phyloP scores from a whole-genome alignment of 2,888 invertebrate species.

The Gymnocheta viridis region DNA sequence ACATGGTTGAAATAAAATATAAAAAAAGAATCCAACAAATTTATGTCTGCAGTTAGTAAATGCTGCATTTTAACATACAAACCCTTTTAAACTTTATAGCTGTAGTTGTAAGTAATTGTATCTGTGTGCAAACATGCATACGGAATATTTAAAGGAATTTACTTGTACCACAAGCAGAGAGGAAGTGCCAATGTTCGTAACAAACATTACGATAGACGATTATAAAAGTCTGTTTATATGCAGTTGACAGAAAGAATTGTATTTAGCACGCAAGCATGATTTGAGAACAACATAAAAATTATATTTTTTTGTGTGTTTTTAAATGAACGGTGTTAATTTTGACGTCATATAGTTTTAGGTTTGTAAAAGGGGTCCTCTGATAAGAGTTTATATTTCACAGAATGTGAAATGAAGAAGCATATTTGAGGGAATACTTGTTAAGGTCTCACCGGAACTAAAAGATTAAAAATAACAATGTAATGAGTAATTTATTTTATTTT shows the following conservation, averaged over 20 bases:
- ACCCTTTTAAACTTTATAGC: slow-evolving; percentile 43
- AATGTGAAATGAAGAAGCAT: too few species aligned
- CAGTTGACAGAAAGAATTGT: slow-evolving; percentile 65
- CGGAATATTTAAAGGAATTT: slow-evolving; percentile 13
- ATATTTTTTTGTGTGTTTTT: background rate
- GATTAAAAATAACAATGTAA: too few species aligned
- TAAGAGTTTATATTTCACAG: background rate
- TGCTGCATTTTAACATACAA: slow-evolving; percentile 67
- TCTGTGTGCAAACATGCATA: background rate
- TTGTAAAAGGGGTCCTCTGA: background rate
- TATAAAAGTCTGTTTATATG: slow-evolving; percentile 55
- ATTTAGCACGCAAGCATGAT: slow-evolving; percentile 58
- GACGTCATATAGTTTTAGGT: background rate
- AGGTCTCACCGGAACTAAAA: too few species aligned
- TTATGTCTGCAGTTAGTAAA: slow-evolving; percentile 69
- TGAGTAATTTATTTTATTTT: too few species aligned
- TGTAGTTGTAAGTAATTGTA: slow-evolving; percentile 28
- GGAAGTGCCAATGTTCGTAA: slow-evolving; percentile 36
- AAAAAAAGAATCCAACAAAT: slow-evolving; percentile 48
- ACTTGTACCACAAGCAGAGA: slow-evolving; percentile 35
- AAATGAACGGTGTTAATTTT: background rate
- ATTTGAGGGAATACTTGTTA: too few species aligned
- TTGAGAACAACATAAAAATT: slow-evolving; percentile 21
- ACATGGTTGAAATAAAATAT: slow-evolving; percentile 40
- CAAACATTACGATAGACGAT: slow-evolving; percentile 49